These are phyloP conservation scores for Atrina japonica DNA, from an alignment of 2,888 invertebrate genomes.

Conservation along the genomic window DNA sequence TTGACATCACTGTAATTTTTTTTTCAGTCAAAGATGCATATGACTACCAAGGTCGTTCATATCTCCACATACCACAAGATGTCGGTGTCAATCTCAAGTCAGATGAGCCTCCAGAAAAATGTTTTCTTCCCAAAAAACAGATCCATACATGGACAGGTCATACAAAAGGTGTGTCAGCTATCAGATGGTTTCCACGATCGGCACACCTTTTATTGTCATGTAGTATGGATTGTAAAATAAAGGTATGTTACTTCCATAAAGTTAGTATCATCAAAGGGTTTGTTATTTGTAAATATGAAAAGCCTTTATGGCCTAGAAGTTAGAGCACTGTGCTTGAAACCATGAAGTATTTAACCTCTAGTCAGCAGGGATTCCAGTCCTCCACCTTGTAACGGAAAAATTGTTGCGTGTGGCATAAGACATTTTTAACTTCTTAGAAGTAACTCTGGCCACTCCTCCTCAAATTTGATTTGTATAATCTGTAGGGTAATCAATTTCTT, in stretches of 20 bases:
- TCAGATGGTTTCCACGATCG: conserved; percentile 95
- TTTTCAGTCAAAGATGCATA: conserved; percentile 90
- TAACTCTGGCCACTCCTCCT: too few relatives aligned
- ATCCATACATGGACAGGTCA: conserved; percentile 99
- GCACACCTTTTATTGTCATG: conserved; percentile 97
- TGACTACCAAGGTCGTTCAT: conserved; percentile 98
- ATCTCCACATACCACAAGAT: conserved; percentile 95
- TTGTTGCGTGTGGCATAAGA: too few relatives aligned
- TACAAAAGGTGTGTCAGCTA: conserved; percentile 96
- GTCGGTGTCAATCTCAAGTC: conserved; percentile 93
- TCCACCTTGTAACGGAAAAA: too few relatives aligned
- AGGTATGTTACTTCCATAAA: conserved; percentile 87
- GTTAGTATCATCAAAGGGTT: neutral
- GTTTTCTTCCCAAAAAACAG: conserved; percentile 97
- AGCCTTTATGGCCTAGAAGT: too few relatives aligned
- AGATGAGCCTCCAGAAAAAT: conserved; percentile 94
- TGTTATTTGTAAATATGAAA: neutral
- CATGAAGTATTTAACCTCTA: too few relatives aligned
- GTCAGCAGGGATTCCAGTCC: too few relatives aligned
- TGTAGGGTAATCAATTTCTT: too few relatives aligned
- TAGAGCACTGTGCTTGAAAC: too few relatives aligned
- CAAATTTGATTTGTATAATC: too few relatives aligned
- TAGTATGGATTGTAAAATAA: conserved; percentile 98
- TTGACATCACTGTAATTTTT: too few relatives aligned
- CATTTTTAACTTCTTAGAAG: too few relatives aligned